Base-by-base conservation (phyloP, 2,888 invertebrate genomes). In the Drosophila greeni region DNA sequence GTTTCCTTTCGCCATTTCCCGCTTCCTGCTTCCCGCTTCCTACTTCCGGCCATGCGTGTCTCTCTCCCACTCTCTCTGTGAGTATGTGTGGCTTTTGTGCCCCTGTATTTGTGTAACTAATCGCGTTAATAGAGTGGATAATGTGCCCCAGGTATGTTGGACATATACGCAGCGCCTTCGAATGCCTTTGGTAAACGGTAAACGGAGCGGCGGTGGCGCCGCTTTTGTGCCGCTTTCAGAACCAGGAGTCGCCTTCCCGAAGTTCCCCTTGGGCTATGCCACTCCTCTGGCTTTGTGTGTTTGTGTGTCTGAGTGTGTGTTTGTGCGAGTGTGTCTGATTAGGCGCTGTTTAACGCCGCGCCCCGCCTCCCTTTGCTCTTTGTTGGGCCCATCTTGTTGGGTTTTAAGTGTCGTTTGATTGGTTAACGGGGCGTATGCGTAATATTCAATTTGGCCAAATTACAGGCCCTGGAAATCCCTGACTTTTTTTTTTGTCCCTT, bases 101-200 rank as follows among this genome's bases (percentile, higher is more conserved):
- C 78, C 75, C 81, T 82, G 79, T 81, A 81, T 81, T 82, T 82
- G 81, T 81, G 82, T 82, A 79, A 84, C 84, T 80, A 84, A 85
- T 84, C 84, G 82, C 81, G 82, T 80, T 85, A 85, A 84, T 84
- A 85, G 84, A 82, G 82, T 82, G 79, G 75, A 82, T 85, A 81
- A 81, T 82, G 73, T 75, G 79, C 84, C 79, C 81, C 84, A 84
- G 85, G 85, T 84, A 79, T 80, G 76, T 68, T 74, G 64, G 70
- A 43, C 57, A 40, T 31, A 29, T 31, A 29, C 57, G 49, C 54
- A 48, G 58, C 66, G 73, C 58, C 73, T 70, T 64, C 52, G 54
- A 66, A 66, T 75, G 80, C 75, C 74, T 62, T 59, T 73, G 79
- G 73, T 72, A 51, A 56, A 54, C 69, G 60, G 69, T 39, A 31